phyloP scores from a whole-genome alignment of 2,888 invertebrate species.

The Conus canariensis region DNA sequence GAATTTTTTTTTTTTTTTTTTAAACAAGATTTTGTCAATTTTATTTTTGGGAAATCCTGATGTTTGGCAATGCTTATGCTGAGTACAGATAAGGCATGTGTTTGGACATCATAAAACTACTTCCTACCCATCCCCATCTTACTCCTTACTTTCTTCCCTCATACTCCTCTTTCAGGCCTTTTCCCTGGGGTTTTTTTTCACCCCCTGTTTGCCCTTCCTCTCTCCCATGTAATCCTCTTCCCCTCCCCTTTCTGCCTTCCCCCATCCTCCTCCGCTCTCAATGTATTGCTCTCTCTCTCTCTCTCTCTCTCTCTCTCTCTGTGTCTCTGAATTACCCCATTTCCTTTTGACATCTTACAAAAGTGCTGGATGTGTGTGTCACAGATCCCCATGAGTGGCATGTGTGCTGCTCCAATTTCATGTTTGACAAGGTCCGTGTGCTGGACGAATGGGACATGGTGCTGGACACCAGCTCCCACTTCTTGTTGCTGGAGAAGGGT shows the following conservation, averaged over 20 bases:
- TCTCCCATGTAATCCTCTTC: too few species aligned
- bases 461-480: conserved; percentile 68
- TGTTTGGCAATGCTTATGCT: too few species aligned
- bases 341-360: background rate
- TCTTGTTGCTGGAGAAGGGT: conserved; percentile 70
- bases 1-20: too few species aligned
- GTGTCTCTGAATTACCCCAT: background rate
- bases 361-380: background rate
- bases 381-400: conserved; percentile 66
- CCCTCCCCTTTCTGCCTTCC: too few species aligned
- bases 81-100: too few species aligned
- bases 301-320: background rate
- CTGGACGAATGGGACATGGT: conserved; percentile 69
- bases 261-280: background rate
- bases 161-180: too few species aligned
- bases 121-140: too few species aligned
- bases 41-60: too few species aligned
- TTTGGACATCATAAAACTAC: background rate
- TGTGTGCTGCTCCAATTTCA: conserved; percentile 74
- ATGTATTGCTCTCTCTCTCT: background rate
- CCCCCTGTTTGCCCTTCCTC: too few species aligned
- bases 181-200: too few species aligned
- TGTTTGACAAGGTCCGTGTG: conserved; percentile 71
- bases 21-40: too few species aligned
- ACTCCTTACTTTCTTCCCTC: too few species aligned